Base-by-base conservation (phyloP, 2,113 vertebrate genomes). In the Dinomys branickii region DNA sequence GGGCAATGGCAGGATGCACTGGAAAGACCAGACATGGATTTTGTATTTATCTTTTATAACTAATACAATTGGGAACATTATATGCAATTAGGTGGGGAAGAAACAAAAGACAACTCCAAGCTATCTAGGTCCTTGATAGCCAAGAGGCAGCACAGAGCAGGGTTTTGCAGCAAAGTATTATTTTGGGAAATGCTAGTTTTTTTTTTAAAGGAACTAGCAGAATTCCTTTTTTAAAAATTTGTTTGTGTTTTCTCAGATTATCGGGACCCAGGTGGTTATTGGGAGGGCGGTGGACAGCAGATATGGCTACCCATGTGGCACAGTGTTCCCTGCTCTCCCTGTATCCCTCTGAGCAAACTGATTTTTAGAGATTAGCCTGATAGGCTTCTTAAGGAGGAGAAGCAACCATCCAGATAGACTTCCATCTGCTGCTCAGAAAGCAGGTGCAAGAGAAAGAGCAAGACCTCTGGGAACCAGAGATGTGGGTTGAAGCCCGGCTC, bases 141-240 rank as follows among this genome's bases (percentile, higher is more conserved):
- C 65, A 81, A 95, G 61, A 86, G 33, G 88, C 54, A 67, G 56
- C 69, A 87, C 11, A 11, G 44, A 28, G 86, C 20, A 44, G 56
- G 14, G 5, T n/a, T 84, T 84, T 69, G 22, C 10, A 96, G 47
- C 20, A 89, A 96, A 93, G 61, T 28, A 75, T 38, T 77, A 84
- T 44, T 75, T 96, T 86, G 89, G 41, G 35, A 78, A 96, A 95
- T 87, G 17, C 22, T 88, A 80, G 5, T 69, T 61, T 85, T 61
- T 11, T 50, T 50, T 50, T 50, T 50, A 50, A 50, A 50, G 30
- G 7, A 8, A 90, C 17, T 38, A 56, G 14, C 4, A 58, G 5
- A 90, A 67, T 67, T 80, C 30, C 35, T 4, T 69, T 3, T 11
- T 38, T 65, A n/a, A n/a, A n/a, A n/a, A n/a, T 30, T 54, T 81